phyloP scores from a whole-genome alignment of 2,888 invertebrate genomes.

The Melanargia galathea region DNA sequence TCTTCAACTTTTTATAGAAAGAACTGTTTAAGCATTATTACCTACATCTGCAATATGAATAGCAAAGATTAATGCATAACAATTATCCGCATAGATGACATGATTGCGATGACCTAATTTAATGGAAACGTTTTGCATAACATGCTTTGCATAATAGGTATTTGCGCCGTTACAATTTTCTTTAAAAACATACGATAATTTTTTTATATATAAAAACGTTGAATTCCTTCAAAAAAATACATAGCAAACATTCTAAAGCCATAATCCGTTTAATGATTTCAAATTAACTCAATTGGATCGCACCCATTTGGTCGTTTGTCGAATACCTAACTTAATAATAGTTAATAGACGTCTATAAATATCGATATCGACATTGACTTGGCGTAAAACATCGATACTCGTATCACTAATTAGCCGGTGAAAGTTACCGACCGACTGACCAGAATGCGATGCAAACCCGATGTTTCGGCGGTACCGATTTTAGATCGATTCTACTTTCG shows the following conservation, averaged over 20 bases:
- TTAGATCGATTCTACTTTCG: conserved; percentile 81
- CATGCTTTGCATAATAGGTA: too few species aligned
- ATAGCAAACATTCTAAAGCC: conserved; percentile 5
- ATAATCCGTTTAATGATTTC: neutral
- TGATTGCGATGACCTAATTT: too few species aligned
- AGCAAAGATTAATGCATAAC: too few species aligned
- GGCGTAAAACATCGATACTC: conserved; percentile 67
- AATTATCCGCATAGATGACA: too few species aligned
- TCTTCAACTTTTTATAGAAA: too few species aligned
- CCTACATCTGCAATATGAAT: too few species aligned
- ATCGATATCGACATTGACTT: conserved; percentile 67
- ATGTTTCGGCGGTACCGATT: conserved; percentile 77
- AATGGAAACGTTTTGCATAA: too few species aligned
- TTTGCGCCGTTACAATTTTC: too few species aligned
- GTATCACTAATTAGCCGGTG: conserved; percentile 76
- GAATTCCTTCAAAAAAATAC: neutral
- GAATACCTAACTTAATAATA: conserved; percentile 38
- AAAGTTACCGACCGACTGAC: conserved; percentile 81
- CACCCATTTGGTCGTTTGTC: conserved; percentile 27
- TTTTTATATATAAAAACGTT: neutral
- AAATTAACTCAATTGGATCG: conserved; percentile 1
- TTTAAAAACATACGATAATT: too few species aligned
- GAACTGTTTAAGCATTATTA: too few species aligned
- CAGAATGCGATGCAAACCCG: conserved; percentile 66
- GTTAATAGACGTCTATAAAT: conserved; percentile 47